Conservation (phyloP, 2,797 vertebrate genomes). For the Gymnothorax javanicus region DNA sequence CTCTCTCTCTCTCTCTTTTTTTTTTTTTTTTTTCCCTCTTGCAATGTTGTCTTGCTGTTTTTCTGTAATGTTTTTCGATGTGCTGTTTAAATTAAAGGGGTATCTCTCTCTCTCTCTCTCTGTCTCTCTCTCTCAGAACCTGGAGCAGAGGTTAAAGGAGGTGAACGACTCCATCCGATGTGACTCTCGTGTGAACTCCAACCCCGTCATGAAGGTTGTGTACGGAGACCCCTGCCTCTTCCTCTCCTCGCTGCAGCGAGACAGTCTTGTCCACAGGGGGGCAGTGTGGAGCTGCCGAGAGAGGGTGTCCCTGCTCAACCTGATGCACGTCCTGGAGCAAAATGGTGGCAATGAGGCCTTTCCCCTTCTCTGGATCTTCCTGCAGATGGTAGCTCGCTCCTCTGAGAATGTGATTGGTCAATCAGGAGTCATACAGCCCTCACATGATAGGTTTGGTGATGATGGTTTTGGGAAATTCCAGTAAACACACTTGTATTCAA, state of each 20-base stretch:
- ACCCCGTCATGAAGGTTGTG: slow-evolving; percentile 80
- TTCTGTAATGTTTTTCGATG: too few relatives aligned
- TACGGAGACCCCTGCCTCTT: slow-evolving; percentile 80
- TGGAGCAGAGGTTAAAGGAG: slow-evolving; percentile 75
- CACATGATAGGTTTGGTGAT: not conserved
- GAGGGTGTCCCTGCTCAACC: slow-evolving; percentile 76
- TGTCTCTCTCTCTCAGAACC: slow-evolving; percentile 54
- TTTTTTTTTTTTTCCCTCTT: too few relatives aligned
- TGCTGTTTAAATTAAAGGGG: too few relatives aligned
- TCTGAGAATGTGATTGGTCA: not conserved
- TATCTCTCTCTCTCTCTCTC: not conserved
- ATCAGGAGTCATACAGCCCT: not conserved
- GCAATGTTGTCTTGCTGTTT: too few relatives aligned
- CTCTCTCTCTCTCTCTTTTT: too few relatives aligned
- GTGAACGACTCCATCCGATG: slow-evolving; percentile 74
- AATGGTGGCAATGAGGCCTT: slow-evolving; percentile 76
- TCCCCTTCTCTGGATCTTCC: slow-evolving; percentile 87
- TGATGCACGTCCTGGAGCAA: slow-evolving; percentile 84
- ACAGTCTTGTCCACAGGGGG: slow-evolving; percentile 76
- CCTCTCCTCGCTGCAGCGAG: slow-evolving; percentile 71
- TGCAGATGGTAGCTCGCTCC: slow-evolving; percentile 77
- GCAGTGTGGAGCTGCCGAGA: slow-evolving; percentile 86
- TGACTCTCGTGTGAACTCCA: slow-evolving; percentile 82
- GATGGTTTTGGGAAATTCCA: not conserved
- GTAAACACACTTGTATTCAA: too few relatives aligned